These are phyloP conservation scores for Ceratoteleas bidentatus DNA, from an alignment of 1,140 invertebrate species.

Conservation along the genomic window DNA sequence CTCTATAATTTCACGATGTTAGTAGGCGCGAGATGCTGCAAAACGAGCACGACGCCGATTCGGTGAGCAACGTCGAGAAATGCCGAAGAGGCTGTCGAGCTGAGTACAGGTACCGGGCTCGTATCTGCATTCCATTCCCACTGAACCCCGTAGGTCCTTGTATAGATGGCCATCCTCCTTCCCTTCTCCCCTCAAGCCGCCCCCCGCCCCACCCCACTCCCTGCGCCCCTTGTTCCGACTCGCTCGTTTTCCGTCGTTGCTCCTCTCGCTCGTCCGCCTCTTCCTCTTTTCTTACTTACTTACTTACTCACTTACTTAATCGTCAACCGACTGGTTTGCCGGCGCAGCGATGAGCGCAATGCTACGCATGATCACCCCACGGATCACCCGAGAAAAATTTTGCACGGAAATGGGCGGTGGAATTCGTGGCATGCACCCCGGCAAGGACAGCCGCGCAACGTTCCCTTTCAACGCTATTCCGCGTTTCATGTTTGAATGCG, in stretches of 20 bases:
- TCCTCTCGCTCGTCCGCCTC: constrained; percentile 41
- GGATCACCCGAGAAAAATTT: constrained; percentile 56
- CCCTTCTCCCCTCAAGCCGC: constrained; percentile 64
- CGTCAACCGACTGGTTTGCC: constrained; percentile 57
- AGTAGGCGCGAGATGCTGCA: constrained; percentile 65
- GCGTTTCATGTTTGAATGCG: constrained; percentile 37
- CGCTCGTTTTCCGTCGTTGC: constrained; percentile 41
- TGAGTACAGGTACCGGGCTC: constrained; percentile 73
- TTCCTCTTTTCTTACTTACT: constrained; percentile 62
- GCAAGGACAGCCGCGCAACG: constrained; percentile 33
- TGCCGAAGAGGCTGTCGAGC: constrained; percentile 69
- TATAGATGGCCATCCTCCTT: constrained; percentile 74
- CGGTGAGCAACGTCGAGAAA: constrained; percentile 72
- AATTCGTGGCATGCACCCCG: constrained; percentile 39
- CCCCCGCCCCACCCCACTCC: constrained; percentile 15
- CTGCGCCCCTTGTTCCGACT: background rate
- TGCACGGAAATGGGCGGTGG: constrained; percentile 48
- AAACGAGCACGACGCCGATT: constrained; percentile 72
- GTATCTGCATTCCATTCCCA: constrained; percentile 82
- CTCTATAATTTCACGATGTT: constrained; percentile 57
- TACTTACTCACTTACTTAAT: constrained; percentile 70
- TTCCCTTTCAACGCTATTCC: constrained; percentile 54
- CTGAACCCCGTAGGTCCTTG: constrained; percentile 80
- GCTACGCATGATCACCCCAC: constrained; percentile 23
- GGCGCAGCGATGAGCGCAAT: constrained; percentile 39